Evolutionary conservation across 2,888 invertebrate species (phyloP).

Genomic region (Elgonia sp.): DNA sequence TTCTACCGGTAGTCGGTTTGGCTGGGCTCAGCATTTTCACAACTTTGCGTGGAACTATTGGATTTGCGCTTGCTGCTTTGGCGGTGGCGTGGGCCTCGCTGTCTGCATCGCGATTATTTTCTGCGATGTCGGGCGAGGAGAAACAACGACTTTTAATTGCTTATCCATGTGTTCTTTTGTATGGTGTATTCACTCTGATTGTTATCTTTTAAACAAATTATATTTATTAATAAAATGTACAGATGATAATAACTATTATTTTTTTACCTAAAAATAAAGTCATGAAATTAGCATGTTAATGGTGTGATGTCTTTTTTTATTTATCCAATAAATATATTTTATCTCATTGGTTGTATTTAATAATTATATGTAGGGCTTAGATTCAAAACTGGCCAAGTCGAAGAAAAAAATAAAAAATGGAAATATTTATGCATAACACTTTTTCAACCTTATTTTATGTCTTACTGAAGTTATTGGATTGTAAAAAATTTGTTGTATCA

Average conservation of each 20-base stretch:
- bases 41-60: conserved; percentile 92
- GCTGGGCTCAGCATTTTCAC: conserved; percentile 93
- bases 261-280: conserved; percentile 19
- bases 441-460: too few relatives aligned
- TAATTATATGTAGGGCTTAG: too few relatives aligned
- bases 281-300: neutral
- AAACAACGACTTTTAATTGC: conserved; percentile 95
- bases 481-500: too few relatives aligned
- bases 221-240: conserved; percentile 55
- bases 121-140: conserved; percentile 95
- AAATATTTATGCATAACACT: too few relatives aligned
- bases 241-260: conserved; percentile 20
- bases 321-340: too few relatives aligned
- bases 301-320: neutral
- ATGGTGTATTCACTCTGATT: conserved; percentile 96
- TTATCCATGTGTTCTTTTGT: conserved; percentile 97
- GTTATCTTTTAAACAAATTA: conserved; percentile 92
- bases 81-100: conserved; percentile 96
- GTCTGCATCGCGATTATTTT: conserved; percentile 97
- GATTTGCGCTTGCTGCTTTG: conserved; percentile 90
- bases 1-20: conserved; percentile 96
- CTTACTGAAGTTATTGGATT: too few relatives aligned
- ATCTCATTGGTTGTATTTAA: too few relatives aligned
- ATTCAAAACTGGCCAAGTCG: too few relatives aligned
- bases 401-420: too few relatives aligned